Conservation (phyloP, 1,140 invertebrate species). For the Maniola jurtina region DNA sequence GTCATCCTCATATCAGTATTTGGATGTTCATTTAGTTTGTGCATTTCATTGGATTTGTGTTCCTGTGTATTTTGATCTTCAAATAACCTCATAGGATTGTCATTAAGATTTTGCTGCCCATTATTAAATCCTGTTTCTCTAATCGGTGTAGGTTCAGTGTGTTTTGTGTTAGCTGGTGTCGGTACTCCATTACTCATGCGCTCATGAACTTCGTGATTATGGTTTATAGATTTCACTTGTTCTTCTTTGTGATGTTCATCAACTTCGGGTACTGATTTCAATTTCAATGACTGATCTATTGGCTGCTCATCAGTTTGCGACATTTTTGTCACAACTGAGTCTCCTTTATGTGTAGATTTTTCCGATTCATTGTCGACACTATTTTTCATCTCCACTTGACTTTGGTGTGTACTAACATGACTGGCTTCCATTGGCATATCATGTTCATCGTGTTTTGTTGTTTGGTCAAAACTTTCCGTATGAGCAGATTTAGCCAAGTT, state of each 20-base stretch:
- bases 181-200: background rate
- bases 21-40: slow-evolving; percentile 2
- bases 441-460: background rate
- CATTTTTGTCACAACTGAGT: background rate
- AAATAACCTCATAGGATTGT: slow-evolving; percentile 5
- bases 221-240: background rate
- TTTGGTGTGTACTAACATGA: background rate
- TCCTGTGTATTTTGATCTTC: slow-evolving; percentile 2
- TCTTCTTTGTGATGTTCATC: background rate
- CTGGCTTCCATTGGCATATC: background rate
- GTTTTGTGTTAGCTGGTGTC: background rate
- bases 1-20: slow-evolving; percentile 4
- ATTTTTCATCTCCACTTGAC: background rate
- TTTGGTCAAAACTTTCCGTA: background rate
- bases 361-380: background rate
- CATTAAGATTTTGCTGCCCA: background rate
- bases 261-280: background rate
- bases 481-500: background rate
- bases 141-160: background rate
- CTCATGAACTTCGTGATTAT: background rate
- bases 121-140: background rate
- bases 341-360: background rate
- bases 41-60: slow-evolving; percentile 1
- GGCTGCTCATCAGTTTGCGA: background rate
- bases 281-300: background rate